Percentiles rank a stretch among this genome's conserved stretches.
These are phyloP conservation scores for Rhogogaster chlorosoma DNA, from an alignment of 2,888 invertebrate genomes.

Conservation along the genomic window DNA sequence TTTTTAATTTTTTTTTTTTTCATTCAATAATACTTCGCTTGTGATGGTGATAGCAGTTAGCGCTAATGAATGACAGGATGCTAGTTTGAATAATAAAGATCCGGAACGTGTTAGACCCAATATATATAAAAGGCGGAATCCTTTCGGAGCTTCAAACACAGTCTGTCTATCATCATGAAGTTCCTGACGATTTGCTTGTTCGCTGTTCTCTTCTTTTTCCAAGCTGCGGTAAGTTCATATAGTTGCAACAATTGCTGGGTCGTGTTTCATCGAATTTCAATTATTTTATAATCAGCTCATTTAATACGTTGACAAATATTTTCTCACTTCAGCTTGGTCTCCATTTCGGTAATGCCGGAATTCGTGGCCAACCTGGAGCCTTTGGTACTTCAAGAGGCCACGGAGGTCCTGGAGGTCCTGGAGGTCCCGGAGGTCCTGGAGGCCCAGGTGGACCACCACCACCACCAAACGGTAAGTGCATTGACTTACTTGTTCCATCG, in stretches of 20 bases:
- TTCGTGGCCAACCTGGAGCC: neutral
- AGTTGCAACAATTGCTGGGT: too few species aligned
- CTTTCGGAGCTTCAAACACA: neutral
- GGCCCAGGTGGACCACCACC: neutral
- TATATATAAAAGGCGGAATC: conserved; percentile 11
- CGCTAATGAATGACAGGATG: neutral
- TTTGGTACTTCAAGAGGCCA: neutral
- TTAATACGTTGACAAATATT: neutral
- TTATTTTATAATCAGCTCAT: neutral
- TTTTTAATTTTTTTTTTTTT: neutral
- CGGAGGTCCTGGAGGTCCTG: conserved; percentile 13
- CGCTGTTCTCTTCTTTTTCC: conserved; percentile 23
- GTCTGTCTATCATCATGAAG: conserved; percentile 30
- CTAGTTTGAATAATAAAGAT: neutral
- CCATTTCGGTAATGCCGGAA: conserved; percentile 1
- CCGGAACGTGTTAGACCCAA: neutral
- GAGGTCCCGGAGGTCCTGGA: neutral
- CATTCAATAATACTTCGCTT: neutral
- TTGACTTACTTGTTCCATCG: neutral
- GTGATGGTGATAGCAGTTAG: neutral
- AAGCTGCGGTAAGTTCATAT: conserved; percentile 33
- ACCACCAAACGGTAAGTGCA: neutral
- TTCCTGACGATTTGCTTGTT: conserved; percentile 27
- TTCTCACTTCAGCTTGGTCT: conserved; percentile 11
- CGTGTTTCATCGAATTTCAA: neutral